A percentile compares a stretch with the other conserved stretches of the same genome.
phyloP scores from a whole-genome alignment of 37 sponge, comb jelly and placozoan genomes.

The Crambe crambe region DNA sequence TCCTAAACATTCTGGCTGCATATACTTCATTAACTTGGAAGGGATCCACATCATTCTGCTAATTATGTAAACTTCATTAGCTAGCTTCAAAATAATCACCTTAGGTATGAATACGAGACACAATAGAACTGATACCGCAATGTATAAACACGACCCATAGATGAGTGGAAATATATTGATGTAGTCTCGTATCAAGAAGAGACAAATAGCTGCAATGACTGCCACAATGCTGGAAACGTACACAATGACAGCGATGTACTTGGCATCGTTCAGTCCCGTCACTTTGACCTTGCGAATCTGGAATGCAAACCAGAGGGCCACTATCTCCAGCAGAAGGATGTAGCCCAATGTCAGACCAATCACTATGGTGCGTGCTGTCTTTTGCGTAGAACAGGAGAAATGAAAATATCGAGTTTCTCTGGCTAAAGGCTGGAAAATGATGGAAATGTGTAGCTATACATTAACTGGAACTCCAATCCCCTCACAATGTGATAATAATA shows the following conservation, averaged over 20 bases:
- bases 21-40: too few relatives aligned
- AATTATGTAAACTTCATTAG: too few relatives aligned
- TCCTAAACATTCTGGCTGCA: too few relatives aligned
- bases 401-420: not conserved
- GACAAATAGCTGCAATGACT: conserved; percentile 8
- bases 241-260: too few relatives aligned
- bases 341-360: conserved; percentile 49
- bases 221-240: conserved; percentile 34
- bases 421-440: not conserved
- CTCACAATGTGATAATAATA: too few relatives aligned
- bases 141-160: conserved; percentile 7
- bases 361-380: not conserved
- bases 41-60: too few relatives aligned
- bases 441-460: not conserved
- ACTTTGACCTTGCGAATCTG: conserved; percentile 53
- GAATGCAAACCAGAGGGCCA: conserved; percentile 45
- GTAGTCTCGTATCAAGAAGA: conserved; percentile 13
- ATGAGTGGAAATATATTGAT: conserved; percentile 24
- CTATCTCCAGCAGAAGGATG: conserved; percentile 34
- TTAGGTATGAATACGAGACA: conserved; percentile 37
- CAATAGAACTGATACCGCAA: conserved; percentile 29
- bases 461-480: too few relatives aligned
- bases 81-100: conserved; percentile 25
- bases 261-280: conserved; percentile 52
- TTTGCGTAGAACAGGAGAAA: not conserved